Conservation (phyloP, 1,140 invertebrate genomes). For the honey bee (Apis mellifera) region DNA sequence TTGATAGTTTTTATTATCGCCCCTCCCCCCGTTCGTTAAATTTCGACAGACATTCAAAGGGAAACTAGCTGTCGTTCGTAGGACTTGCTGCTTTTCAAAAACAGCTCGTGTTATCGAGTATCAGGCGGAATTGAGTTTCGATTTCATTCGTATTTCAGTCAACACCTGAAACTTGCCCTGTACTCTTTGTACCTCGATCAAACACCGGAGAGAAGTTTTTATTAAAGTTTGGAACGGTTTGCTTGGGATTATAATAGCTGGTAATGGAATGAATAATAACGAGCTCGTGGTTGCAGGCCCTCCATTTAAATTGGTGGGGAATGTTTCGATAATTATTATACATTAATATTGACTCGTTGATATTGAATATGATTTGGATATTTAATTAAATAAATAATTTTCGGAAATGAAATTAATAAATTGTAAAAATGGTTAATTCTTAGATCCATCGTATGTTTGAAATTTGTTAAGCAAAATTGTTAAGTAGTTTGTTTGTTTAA, state of each 20-base stretch:
- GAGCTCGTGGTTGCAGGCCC: no score
- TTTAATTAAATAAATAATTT: no score
- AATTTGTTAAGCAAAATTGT: no score
- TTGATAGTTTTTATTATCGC: conserved; percentile 9
- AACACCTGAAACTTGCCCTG: background rate
- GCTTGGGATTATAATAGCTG: background rate
- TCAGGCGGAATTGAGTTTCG: background rate
- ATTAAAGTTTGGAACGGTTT: background rate
- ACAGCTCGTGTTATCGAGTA: background rate
- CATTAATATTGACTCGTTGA: background rate
- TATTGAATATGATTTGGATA: no score
- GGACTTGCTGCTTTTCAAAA: background rate
- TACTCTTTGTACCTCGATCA: background rate
- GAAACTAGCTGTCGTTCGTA: background rate
- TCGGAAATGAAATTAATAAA: no score
- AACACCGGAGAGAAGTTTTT: background rate
- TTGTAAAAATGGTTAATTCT: no score
- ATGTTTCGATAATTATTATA: background rate
- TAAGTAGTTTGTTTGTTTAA: no score
- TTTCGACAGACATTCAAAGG: background rate
- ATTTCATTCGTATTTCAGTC: conserved; percentile 9
- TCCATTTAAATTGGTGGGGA: background rate
- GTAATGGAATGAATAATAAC: background rate
- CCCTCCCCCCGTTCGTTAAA: background rate
- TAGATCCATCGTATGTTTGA: no score